Conservation (phyloP, 1,140 invertebrate genomes). For the Episyrphus balteatus region DNA sequence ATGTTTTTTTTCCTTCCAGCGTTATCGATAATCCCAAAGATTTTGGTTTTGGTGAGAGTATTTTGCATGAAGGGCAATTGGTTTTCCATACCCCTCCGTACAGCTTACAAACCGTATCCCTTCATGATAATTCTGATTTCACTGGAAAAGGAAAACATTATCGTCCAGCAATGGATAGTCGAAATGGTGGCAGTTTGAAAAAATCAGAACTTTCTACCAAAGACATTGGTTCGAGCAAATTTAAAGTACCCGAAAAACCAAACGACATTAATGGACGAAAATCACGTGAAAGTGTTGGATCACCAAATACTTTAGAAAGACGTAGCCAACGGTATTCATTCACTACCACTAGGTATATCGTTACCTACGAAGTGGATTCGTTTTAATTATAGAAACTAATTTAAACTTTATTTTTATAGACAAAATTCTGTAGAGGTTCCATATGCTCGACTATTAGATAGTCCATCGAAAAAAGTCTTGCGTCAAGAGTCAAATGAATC, state of each 20-base stretch:
- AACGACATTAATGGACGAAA: constrained; percentile 22
- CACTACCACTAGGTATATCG: constrained; percentile 10
- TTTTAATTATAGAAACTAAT: neutral
- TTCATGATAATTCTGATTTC: constrained; percentile 50
- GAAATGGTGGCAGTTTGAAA: constrained; percentile 29
- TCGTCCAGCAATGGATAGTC: constrained; percentile 15
- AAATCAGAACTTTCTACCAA: constrained; percentile 21
- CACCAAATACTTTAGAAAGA: constrained; percentile 29
- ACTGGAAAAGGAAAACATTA: constrained; percentile 31
- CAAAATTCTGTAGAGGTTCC: constrained; percentile 54
- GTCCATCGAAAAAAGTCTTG: constrained; percentile 34
- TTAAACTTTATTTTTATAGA: neutral
- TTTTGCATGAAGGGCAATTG: constrained; percentile 76
- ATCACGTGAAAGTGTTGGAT: constrained; percentile 29
- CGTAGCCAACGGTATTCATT: constrained; percentile 30
- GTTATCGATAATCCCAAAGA: constrained; percentile 42
- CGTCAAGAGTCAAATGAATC: constrained; percentile 22
- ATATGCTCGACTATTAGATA: constrained; percentile 65
- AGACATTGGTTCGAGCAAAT: constrained; percentile 19
- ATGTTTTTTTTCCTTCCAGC: constrained; percentile 5
- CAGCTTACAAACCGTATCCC: constrained; percentile 62
- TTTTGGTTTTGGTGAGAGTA: constrained; percentile 84
- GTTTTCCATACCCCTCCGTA: constrained; percentile 85
- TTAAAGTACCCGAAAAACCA: constrained; percentile 26
- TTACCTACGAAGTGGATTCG: neutral